Base-by-base conservation (phyloP, 2,797 vertebrate genomes). In the Amblyopsis hoosieri region DNA sequence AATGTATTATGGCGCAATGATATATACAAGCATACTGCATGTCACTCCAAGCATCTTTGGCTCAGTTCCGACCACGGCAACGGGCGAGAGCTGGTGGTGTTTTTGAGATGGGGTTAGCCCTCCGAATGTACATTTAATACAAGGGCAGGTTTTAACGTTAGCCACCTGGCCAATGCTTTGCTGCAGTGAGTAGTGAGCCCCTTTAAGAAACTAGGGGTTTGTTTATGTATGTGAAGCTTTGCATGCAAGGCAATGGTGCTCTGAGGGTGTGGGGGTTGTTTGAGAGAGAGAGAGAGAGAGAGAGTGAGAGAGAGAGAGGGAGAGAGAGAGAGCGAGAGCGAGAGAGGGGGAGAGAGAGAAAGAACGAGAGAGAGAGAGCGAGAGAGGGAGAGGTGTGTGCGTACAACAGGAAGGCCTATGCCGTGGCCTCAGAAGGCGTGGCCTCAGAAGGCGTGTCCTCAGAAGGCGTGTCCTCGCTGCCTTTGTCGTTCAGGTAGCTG, bases 401-500 rank as follows among this genome's bases (percentile, higher is more conserved):
- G 42, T 10, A 23, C 67, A 72, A 72, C 57, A 45, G 46, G 2
- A 1, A 63, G 52, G 49, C 74, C 82, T 94, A 95, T 1, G 93
- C 92, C 0, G 90, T 78, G 57, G 86, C 90, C 37, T 42, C 93
- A 0, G 86, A 67, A 19, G 19, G 19, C 19, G 19, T 19, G 19
- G 19, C n/a, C 33, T 33, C 93, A 0, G 86, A 67, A n/a, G n/a
- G n/a, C 0, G 90, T 78, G 57, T 86, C 90, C 37, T 42, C 93
- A 0, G 86, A 67, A 0, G 80, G 84, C 79, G 89, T 87, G 85
- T 90, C 87, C 69, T 95, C 90, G 7, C 81, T 81, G 72, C 94
- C 93, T 12, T 94, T 91, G 87, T 93, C 88, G 6, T 91, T 95
- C 85, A 94, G 78, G 76, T 87, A 89, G 85, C 85, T 92, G 85